A percentile compares a stretch with the other conserved stretches of the same genome.
These are phyloP conservation scores for Pogona vitticeps DNA, from an alignment of 2,113 vertebrate species.

Conservation along the genomic window DNA sequence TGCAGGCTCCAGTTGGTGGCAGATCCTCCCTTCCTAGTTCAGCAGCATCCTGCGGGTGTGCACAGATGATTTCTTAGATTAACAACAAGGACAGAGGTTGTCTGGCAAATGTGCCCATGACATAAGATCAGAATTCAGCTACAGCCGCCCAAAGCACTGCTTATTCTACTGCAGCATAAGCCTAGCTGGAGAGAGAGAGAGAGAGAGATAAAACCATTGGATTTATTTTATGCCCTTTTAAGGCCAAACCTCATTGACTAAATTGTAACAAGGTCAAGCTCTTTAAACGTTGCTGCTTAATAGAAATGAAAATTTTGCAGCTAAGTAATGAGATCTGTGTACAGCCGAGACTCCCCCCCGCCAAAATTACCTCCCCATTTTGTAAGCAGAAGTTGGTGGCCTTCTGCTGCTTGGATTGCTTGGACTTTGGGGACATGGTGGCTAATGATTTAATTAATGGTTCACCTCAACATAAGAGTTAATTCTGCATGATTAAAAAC, in stretches of 20 bases:
- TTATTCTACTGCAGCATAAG: background rate
- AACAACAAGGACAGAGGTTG: background rate
- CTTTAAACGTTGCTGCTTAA: background rate
- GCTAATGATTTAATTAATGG: conserved; percentile 14
- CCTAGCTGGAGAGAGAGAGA: too few relatives aligned
- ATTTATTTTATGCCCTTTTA: background rate
- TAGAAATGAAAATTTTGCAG: conserved; percentile 44
- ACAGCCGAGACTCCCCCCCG: background rate
- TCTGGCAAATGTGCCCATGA: background rate
- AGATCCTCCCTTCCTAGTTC: background rate
- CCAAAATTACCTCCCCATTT: conserved; percentile 35
- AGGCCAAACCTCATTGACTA: conserved; percentile 10
- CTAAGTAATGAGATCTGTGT: conserved; percentile 16
- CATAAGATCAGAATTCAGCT: background rate
- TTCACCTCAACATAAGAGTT: background rate
- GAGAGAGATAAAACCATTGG: background rate
- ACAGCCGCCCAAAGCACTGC: background rate
- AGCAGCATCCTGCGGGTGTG: background rate
- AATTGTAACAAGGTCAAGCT: conserved; percentile 14
- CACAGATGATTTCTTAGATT: background rate
- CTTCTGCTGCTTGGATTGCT: background rate
- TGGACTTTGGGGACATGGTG: background rate
- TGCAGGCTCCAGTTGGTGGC: background rate
- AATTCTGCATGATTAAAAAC: conserved; percentile 41
- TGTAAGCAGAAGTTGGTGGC: background rate